Base-by-base conservation (phyloP, 2,113 vertebrate species). In the Panthera uncia region DNA sequence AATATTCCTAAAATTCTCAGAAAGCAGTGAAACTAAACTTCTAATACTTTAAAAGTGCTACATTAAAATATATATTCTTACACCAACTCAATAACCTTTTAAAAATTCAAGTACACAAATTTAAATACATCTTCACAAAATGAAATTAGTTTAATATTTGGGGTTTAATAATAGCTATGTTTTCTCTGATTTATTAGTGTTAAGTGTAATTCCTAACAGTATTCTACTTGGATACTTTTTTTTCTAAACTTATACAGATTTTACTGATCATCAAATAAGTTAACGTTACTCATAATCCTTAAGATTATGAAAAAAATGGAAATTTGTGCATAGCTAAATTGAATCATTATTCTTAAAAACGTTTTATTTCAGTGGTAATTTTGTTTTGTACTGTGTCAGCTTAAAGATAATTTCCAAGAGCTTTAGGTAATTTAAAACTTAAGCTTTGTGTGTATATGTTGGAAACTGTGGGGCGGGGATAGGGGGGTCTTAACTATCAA, bases 361-460 rank as follows among this genome's bases (percentile, higher is more conserved):
- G 29, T 87, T 69, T 90, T 68, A 78, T 68, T 93, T 93, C 66
- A 87, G 18, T 4, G 74, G 45, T 27, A 61, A 55, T 81, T 94
- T 86, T 91, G 15, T 86, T 81, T 93, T 79, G 18, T 45, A 33
- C 19, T 61, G 55, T 74, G 7, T 87, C 29, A 38, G 18, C 10
- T 91, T 91, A 68, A 81, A 94, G 33, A 68, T 68, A 31, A 82
- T 66, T 66, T 94, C 73, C 25, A 91, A 94, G 73, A 91, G 27
- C 33, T 94, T 91, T 63, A 94, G 9, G 4, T 80, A 66, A 86
- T 45, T 96, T 86, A 66, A 96, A 74, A 94, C 50, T 61, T 61
- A 61, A 61, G 57, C 3, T 85, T 31, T 55, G 66, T 71, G 14
- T 57, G 85, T 73, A 9, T 55, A 27, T 57, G 41, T 12, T 10